Conservation (phyloP, 2,797 vertebrate genomes). For the Halcyon smyrnensis region DNA sequence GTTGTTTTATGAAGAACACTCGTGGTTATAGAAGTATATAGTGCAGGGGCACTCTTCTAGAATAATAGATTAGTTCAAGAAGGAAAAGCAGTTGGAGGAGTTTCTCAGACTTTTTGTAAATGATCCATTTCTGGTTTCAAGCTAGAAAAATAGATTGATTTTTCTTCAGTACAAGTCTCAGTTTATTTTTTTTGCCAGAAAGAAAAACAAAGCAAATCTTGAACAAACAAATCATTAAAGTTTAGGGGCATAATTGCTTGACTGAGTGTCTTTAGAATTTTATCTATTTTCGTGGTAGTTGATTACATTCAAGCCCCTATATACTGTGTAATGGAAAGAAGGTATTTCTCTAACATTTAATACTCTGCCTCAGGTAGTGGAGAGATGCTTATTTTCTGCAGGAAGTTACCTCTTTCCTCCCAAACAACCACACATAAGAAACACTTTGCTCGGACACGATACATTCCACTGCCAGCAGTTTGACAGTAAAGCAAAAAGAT, state of each 20-base stretch:
- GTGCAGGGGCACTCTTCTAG: conserved; percentile 3
- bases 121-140: conserved; percentile 63
- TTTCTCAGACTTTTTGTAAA: conserved; percentile 57
- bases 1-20: conserved; percentile 40
- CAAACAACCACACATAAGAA: not conserved
- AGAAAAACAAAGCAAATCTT: not conserved
- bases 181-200: not conserved
- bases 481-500: not conserved
- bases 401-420: not conserved
- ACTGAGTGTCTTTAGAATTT: not conserved
- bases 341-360: not conserved
- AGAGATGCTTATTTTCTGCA: not conserved
- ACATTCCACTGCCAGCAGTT: conserved; percentile 46
- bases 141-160: not conserved
- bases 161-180: not conserved
- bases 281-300: not conserved
- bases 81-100: conserved; percentile 28
- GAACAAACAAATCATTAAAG: not conserved
- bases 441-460: not conserved
- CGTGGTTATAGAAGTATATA: conserved; percentile 8
- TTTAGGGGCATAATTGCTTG: not conserved
- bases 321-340: not conserved
- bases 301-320: not conserved
- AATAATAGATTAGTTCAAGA: conserved; percentile 8
- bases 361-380: not conserved